phyloP scores from a whole-genome alignment of 2,797 vertebrate genomes.

The Platyrinchus mystaceus region DNA sequence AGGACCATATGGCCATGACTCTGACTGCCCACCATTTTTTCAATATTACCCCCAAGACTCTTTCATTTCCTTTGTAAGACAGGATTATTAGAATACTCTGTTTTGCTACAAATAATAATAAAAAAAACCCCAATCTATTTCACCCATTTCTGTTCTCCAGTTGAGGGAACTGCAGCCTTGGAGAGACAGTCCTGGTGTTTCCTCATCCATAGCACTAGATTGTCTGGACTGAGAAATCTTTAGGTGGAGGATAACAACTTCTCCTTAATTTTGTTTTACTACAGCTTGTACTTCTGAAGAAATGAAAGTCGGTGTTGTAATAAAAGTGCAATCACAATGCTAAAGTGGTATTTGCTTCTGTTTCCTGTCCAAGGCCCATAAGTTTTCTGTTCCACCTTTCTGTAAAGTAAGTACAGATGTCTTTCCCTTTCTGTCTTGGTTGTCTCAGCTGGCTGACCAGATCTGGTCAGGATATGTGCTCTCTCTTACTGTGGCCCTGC shows the following conservation, averaged over 20 bases:
- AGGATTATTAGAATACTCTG: slow-evolving; percentile 48
- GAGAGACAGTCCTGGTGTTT: background rate
- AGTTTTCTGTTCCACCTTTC: background rate
- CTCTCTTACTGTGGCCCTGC: background rate
- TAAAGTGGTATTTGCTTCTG: background rate
- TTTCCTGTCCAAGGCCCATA: background rate
- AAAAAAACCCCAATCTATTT: background rate
- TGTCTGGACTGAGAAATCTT: background rate
- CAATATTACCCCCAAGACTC: slow-evolving; percentile 63
- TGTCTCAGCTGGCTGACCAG: background rate
- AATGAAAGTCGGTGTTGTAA: background rate
- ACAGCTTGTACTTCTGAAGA: background rate
- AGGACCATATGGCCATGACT: slow-evolving; percentile 69
- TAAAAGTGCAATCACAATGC: background rate
- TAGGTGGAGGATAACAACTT: background rate
- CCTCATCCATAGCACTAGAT: background rate
- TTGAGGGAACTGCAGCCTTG: background rate
- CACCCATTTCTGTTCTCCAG: background rate
- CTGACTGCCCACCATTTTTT: slow-evolving; percentile 64
- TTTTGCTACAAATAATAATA: slow-evolving; percentile 39
- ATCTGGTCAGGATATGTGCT: background rate
- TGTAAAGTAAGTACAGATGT: background rate
- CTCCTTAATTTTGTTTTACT: background rate
- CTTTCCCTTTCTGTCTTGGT: background rate
- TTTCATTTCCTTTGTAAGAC: slow-evolving; percentile 47